phyloP scores from a whole-genome alignment of 2,797 vertebrate genomes.

The Hypotaenidia okinawae region DNA sequence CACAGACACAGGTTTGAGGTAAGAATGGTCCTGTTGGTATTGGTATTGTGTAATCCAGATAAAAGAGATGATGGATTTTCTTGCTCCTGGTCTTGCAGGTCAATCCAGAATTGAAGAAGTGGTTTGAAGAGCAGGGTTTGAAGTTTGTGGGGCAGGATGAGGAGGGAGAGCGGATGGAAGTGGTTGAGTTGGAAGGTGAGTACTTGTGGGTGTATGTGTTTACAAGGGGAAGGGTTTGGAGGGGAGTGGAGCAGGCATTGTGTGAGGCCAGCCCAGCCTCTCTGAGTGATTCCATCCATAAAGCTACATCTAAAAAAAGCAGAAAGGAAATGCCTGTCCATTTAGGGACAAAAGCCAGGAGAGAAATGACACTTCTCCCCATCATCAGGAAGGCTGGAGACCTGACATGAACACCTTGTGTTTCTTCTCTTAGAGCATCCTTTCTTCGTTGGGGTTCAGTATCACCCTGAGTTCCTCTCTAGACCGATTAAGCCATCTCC shows the following conservation, averaged over 20 bases:
- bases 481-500: conserved; percentile 96
- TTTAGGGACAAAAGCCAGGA: background rate
- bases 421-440: conserved; percentile 84
- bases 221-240: background rate
- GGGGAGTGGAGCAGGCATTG: background rate
- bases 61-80: background rate
- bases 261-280: background rate
- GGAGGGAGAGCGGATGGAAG: conserved; percentile 94
- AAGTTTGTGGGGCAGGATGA: conserved; percentile 93
- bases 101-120: conserved; percentile 89
- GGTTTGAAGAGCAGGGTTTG: conserved; percentile 89
- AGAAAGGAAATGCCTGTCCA: background rate
- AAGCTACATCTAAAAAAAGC: background rate
- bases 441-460: conserved; percentile 96
- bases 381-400: background rate
- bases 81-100: conserved; percentile 78
- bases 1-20: conserved; percentile 96
- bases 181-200: conserved; percentile 92
- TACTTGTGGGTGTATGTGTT: background rate
- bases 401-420: background rate
- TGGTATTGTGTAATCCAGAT: background rate
- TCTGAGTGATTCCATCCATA: background rate
- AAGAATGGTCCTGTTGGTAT: background rate
- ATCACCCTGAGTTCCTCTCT: conserved; percentile 95
- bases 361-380: background rate